Evolutionary conservation across 2,113 vertebrate species (phyloP).

Genomic region (Tetrax tetrax): DNA sequence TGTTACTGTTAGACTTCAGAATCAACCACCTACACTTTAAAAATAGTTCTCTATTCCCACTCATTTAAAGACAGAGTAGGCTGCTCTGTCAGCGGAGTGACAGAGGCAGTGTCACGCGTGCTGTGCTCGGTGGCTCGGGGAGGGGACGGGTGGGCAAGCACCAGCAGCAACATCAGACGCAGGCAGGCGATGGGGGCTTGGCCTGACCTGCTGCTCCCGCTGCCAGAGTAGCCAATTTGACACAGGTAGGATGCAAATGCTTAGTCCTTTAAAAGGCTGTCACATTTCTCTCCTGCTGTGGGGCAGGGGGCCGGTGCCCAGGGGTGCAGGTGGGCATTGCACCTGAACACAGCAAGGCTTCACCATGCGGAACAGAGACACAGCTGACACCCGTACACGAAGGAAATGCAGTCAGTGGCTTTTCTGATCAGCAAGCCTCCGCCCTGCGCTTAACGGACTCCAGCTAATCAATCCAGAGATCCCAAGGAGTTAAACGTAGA

Average conservation of each 20-base stretch:
- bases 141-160: too few relatives aligned
- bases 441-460: not conserved
- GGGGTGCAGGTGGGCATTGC: not conserved
- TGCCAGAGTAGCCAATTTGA: not conserved
- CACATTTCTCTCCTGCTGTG: not conserved
- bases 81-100: not conserved
- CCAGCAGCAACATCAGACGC: not conserved
- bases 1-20: not conserved
- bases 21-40: not conserved
- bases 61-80: not conserved
- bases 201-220: not conserved
- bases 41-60: not conserved
- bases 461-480: not conserved
- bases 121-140: not conserved
- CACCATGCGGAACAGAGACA: fast-evolving
- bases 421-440: not conserved
- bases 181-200: not conserved
- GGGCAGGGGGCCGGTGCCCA: not conserved
- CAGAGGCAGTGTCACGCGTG: fast-evolving
- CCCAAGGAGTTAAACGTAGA: not conserved
- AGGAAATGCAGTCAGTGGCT: not conserved
- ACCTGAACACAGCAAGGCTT: not conserved
- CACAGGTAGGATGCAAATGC: not conserved
- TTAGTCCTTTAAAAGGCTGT: not conserved
- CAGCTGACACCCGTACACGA: fast-evolving